phyloP scores from a whole-genome alignment of 2,888 invertebrate genomes.

The Scaptomyza parva region DNA sequence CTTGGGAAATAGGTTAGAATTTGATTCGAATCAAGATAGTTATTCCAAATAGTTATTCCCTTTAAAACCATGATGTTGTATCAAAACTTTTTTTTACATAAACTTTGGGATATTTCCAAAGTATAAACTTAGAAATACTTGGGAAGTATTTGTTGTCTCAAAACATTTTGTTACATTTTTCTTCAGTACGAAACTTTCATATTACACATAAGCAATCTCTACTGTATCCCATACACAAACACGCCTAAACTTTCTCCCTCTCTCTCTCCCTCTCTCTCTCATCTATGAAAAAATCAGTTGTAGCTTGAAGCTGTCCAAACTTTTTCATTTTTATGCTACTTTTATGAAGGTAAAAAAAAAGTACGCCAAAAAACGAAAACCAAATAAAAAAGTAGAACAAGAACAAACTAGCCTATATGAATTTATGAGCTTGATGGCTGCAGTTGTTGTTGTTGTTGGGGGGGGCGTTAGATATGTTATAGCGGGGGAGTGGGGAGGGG shows the following conservation, averaged over 20 bases:
- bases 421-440: slow-evolving; percentile 67
- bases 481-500: slow-evolving; percentile 13
- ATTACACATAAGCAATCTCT: slow-evolving; percentile 6
- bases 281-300: slow-evolving; percentile 16
- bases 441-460: too few species aligned
- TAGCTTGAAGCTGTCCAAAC: slow-evolving; percentile 54
- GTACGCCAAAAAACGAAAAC: slow-evolving; percentile 21
- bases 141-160: too few species aligned
- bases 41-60: too few species aligned
- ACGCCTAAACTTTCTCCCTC: neutral
- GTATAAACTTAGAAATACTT: too few species aligned
- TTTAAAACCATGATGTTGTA: too few species aligned
- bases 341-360: slow-evolving; percentile 48
- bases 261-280: neutral
- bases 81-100: too few species aligned
- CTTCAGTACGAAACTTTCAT: too few species aligned
- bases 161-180: too few species aligned
- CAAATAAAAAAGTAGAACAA: slow-evolving; percentile 21
- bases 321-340: slow-evolving; percentile 65
- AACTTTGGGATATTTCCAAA: too few species aligned
- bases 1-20: too few species aligned
- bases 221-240: slow-evolving; percentile 38
- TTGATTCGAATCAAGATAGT: too few species aligned
- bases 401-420: slow-evolving; percentile 76
- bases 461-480: slow-evolving; percentile 25